Percentiles rank a stretch among this genome's conserved stretches.
These are phyloP conservation scores for Phyllotis vaccarum DNA, from an alignment of 2,797 vertebrate species.

Conservation along the genomic window DNA sequence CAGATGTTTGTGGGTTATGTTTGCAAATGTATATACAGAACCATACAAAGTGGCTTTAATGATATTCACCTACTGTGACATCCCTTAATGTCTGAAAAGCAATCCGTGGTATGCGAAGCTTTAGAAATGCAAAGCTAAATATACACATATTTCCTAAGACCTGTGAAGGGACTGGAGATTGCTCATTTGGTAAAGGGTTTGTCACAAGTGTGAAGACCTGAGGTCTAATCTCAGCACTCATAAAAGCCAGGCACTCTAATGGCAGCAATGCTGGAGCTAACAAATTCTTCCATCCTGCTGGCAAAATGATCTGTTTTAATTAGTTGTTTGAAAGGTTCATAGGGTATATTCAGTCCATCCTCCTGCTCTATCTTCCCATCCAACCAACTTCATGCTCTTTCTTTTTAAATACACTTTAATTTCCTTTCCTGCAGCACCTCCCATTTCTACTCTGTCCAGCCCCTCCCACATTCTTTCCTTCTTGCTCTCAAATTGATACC, in stretches of 20 bases:
- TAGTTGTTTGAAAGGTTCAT: neutral
- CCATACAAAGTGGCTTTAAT: neutral
- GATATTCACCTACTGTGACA: neutral
- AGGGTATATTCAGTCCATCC: neutral
- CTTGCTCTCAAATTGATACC: neutral
- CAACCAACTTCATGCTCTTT: neutral
- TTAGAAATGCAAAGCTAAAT: neutral
- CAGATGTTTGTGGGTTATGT: neutral
- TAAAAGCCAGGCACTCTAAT: neutral
- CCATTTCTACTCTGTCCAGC: too few species aligned
- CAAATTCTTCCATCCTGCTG: neutral
- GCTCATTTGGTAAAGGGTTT: neutral
- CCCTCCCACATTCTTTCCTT: too few species aligned
- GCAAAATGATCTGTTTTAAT: neutral
- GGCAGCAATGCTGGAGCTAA: too few species aligned
- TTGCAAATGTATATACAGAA: neutral
- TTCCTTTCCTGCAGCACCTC: neutral
- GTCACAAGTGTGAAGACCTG: neutral
- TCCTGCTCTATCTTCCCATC: neutral
- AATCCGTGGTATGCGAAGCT: neutral
- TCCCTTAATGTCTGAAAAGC: constrained; percentile 5
- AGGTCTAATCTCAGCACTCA: neutral
- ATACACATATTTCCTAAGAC: neutral
- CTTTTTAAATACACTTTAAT: neutral
- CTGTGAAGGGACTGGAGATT: neutral